Conservation (phyloP, 1,140 invertebrate species). For the Tetraneura akinire region DNA sequence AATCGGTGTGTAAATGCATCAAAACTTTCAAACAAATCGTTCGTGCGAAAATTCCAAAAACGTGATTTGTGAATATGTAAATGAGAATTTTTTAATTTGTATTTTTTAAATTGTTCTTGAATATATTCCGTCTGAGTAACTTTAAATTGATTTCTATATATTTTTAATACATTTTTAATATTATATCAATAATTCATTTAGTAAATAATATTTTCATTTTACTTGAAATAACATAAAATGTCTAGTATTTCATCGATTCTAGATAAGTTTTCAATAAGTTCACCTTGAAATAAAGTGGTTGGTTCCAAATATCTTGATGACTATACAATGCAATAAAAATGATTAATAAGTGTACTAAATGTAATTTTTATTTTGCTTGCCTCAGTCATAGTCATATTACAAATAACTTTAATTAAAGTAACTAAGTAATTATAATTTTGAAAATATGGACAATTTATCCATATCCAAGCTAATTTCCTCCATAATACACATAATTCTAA, state of each 20-base stretch:
- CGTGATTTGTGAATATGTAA: slow-evolving; percentile 60
- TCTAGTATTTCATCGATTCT: slow-evolving; percentile 62
- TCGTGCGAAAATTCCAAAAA: slow-evolving; percentile 73
- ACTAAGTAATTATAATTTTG: slow-evolving; percentile 73
- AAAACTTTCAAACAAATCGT: slow-evolving; percentile 71
- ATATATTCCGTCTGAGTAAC: slow-evolving; percentile 2
- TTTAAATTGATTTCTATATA: neutral
- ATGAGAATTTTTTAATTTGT: neutral
- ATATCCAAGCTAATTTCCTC: slow-evolving; percentile 79
- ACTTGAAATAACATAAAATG: slow-evolving; percentile 63
- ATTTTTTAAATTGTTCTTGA: slow-evolving; percentile 12
- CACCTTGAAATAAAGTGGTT: slow-evolving; percentile 71
- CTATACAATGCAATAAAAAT: slow-evolving; percentile 53
- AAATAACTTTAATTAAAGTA: slow-evolving; percentile 72
- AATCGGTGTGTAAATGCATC: slow-evolving; percentile 69
- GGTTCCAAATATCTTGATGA: slow-evolving; percentile 61
- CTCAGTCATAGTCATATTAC: slow-evolving; percentile 74
- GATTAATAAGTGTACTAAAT: neutral
- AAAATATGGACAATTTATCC: slow-evolving; percentile 83
- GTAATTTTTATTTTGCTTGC: slow-evolving; percentile 58
- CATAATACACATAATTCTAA: slow-evolving; percentile 67
- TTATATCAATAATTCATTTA: neutral
- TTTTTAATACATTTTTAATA: neutral
- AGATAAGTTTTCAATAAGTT: slow-evolving; percentile 66
- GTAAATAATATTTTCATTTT: slow-evolving; percentile 34